Conservation (phyloP, 1,140 invertebrate genomes). For the Condylostylus longicornis region DNA sequence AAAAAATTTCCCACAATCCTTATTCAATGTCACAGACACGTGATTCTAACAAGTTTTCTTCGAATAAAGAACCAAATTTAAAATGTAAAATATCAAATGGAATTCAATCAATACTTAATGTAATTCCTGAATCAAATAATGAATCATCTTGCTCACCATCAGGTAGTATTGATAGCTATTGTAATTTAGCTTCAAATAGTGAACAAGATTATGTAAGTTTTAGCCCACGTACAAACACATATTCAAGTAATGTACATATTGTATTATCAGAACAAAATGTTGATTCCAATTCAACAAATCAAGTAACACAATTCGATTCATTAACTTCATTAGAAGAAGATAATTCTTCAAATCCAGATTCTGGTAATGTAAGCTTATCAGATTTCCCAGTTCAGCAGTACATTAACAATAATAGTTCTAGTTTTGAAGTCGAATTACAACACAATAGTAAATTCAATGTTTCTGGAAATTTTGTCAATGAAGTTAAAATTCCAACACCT, state of each 20-base stretch:
- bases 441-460: conserved; percentile 26
- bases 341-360: conserved; percentile 27
- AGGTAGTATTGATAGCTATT: background rate
- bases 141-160: background rate
- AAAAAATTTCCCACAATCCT: too few relatives aligned
- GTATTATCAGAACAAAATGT: too few relatives aligned
- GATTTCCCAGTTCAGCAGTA: conserved; percentile 18
- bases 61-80: too few relatives aligned
- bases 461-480: conserved; percentile 17
- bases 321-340: conserved; percentile 23
- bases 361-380: conserved; percentile 26
- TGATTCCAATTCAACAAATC: too few relatives aligned
- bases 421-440: conserved; percentile 14
- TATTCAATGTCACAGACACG: too few relatives aligned
- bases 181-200: background rate
- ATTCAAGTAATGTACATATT: too few relatives aligned
- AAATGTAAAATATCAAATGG: too few relatives aligned
- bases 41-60: too few relatives aligned
- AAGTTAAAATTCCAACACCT: conserved; percentile 23
- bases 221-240: background rate
- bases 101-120: too few relatives aligned
- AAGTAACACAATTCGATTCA: conserved; percentile 20
- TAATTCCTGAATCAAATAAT: too few relatives aligned
- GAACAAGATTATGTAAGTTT: background rate
- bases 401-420: conserved; percentile 18